Evolutionary conservation across 2,797 vertebrate species (phyloP), one percentile per base, ranked within the genome.

Genomic region (Sebastolobus alascanus): DNA sequence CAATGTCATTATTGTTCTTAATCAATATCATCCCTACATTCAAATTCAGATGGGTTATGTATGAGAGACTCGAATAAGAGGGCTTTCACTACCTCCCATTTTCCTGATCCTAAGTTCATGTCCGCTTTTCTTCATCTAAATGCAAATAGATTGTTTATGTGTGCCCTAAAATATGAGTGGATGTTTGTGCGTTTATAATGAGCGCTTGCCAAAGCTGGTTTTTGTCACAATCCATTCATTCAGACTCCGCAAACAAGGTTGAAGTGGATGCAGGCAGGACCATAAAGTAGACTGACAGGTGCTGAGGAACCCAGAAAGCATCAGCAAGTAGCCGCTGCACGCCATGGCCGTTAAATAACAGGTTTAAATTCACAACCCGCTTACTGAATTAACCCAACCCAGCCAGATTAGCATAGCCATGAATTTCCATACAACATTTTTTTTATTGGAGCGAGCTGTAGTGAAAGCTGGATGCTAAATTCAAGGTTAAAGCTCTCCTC

Each of bases 141-240:
- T 94, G 92, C 91, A 93, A 93, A 93, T 92, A 80, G 83, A 64
- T 79, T 83, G 89, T 92, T 91, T 89, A 88, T 83, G 75, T 75
- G 80, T 22, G 80, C 84, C 74, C 80, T 90, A 75, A 91, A 92
- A 83, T 87, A 81, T 61, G 79, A 91, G 84, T 76, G 79, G 50
- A 31, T 83, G 83, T 79, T 77, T 87, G 80, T 73, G 82, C 85
- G 81, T 87, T 84, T 90, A 86, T 87, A 90, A 91, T 77, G 89
- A 90, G 82, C 20, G 63, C 74, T 74, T 77, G 84, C 81, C 82
- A 88, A 85, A 86, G 87, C 84, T 82, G 86, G 2, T 87, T 84
- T 91, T 90, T 87, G 90, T 91, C 91, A 90, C 87, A 86, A 84
- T 82, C 78, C 77, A 84, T 88, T 77, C 80, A 88, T 73, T 88